Evolutionary conservation across 1,140 invertebrate genomes (phyloP).

Genomic region (Drosophila takahashii): DNA sequence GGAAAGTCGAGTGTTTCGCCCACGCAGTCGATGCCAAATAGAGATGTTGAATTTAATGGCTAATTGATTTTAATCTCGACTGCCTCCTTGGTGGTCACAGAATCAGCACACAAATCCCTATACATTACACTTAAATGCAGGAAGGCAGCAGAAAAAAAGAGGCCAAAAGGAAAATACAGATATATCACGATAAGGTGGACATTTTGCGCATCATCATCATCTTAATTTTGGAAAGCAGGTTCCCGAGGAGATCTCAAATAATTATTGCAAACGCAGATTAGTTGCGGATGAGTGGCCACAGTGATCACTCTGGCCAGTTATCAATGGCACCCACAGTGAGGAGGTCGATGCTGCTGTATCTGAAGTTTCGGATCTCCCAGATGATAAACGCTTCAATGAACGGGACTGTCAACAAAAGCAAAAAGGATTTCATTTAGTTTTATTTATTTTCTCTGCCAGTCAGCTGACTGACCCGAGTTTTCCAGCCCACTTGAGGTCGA

Average conservation of each 20-base stretch:
- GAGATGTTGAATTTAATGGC: conserved; percentile 71
- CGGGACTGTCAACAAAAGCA: conserved; percentile 67
- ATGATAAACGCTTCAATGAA: conserved; percentile 73
- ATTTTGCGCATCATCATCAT: conserved; percentile 74
- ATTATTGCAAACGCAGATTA: conserved; percentile 74
- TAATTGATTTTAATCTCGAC: conserved; percentile 77
- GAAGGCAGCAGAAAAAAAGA: conserved; percentile 28
- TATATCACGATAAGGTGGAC: conserved; percentile 54
- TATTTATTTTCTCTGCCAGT: conserved; percentile 50
- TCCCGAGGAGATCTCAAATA: conserved; percentile 44
- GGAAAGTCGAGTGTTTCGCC: conserved; percentile 50
- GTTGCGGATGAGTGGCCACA: conserved; percentile 57
- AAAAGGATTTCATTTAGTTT: conserved; percentile 50
- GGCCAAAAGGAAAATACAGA: conserved; percentile 30
- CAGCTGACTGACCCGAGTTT: conserved; percentile 60
- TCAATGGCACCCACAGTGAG: conserved; percentile 64
- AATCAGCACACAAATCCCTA: conserved; percentile 76
- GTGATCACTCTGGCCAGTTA: conserved; percentile 45
- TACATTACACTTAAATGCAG: conserved; percentile 51
- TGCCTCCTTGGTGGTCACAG: conserved; percentile 61
- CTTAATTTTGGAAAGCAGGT: conserved; percentile 44
- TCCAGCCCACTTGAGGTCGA: conserved; percentile 66
- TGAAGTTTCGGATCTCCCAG: conserved; percentile 48
- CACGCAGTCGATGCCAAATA: conserved; percentile 38
- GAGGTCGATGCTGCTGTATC: conserved; percentile 39